A percentile compares a stretch with the other conserved stretches of the same genome.
These are phyloP conservation scores for Stylophora pistillata DNA, from an alignment of 64 coral and sea anemone genomes.

Conservation along the genomic window DNA sequence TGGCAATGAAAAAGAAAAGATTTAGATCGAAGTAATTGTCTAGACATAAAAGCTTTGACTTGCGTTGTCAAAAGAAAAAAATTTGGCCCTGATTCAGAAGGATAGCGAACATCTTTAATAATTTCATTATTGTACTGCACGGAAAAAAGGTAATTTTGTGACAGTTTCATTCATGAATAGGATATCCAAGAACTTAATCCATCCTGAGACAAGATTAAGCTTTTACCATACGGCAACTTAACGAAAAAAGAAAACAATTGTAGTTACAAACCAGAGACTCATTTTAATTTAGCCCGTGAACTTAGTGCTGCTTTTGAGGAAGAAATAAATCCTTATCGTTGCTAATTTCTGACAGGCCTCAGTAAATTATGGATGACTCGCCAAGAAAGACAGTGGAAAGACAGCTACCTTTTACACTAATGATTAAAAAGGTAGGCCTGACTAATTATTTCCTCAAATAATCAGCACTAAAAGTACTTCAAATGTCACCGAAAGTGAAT, in stretches of 20 bases:
- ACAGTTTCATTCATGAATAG: too few relatives aligned
- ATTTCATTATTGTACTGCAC: too few relatives aligned
- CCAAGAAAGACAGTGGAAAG: background rate
- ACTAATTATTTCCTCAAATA: conserved; percentile 5
- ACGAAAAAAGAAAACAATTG: too few relatives aligned
- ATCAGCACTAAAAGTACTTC: background rate
- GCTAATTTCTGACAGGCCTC: background rate
- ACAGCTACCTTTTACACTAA: background rate
- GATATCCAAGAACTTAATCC: too few relatives aligned
- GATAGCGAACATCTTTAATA: too few relatives aligned
- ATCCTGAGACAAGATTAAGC: too few relatives aligned
- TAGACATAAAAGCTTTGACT: background rate
- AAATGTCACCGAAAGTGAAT: background rate
- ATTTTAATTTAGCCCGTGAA: too few relatives aligned
- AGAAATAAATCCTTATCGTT: background rate
- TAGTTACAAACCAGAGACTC: too few relatives aligned
- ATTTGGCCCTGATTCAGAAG: too few relatives aligned
- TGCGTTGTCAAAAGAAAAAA: background rate
- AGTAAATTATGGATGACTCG: background rate
- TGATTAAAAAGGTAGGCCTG: background rate
- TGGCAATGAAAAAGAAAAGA: background rate
- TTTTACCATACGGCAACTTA: too few relatives aligned
- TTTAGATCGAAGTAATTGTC: background rate
- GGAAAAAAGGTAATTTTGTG: too few relatives aligned
- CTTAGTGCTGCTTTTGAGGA: background rate